These are phyloP conservation scores for Nemurella pictetii DNA, from an alignment of 2,888 invertebrate genomes.

Conservation along the genomic window DNA sequence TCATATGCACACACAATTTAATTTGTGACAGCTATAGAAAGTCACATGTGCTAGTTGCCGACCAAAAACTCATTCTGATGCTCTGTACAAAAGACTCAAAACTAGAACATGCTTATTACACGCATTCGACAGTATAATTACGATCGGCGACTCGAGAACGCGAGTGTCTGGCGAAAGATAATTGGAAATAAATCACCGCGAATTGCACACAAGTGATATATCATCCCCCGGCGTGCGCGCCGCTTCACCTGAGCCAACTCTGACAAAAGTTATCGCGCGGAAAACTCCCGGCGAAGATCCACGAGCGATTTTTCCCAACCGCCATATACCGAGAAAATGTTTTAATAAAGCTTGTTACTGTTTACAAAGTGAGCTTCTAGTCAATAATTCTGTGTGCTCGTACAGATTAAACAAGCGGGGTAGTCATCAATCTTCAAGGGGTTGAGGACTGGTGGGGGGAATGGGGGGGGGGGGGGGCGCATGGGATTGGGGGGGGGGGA, in stretches of 20 bases:
- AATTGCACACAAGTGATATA: background rate
- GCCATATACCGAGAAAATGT: slow-evolving; percentile 5
- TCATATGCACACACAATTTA: too few relatives aligned
- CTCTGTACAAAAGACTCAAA: background rate
- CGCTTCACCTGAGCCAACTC: background rate
- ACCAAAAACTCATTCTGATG: too few relatives aligned
- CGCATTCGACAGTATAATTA: background rate
- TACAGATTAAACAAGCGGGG: slow-evolving; percentile 21
- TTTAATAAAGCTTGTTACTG: slow-evolving; percentile 28
- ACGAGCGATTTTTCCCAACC: background rate
- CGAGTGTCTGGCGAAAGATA: background rate
- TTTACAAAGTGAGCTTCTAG: slow-evolving; percentile 22
- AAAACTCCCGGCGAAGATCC: background rate
- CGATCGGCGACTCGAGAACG: background rate
- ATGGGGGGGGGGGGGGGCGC: background rate
- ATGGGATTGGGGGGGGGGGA: background rate
- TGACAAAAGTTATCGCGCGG: background rate
- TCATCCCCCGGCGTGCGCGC: background rate
- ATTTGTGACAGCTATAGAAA: too few relatives aligned
- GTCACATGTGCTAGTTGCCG: too few relatives aligned
- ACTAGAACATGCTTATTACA: background rate
- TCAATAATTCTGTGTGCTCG: slow-evolving; percentile 25
- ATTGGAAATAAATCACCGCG: background rate
- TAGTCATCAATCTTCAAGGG: slow-evolving; percentile 28
- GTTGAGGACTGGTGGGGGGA: background rate